Base-by-base conservation (phyloP, 2,113 vertebrate species). In the Raja brachyura region DNA sequence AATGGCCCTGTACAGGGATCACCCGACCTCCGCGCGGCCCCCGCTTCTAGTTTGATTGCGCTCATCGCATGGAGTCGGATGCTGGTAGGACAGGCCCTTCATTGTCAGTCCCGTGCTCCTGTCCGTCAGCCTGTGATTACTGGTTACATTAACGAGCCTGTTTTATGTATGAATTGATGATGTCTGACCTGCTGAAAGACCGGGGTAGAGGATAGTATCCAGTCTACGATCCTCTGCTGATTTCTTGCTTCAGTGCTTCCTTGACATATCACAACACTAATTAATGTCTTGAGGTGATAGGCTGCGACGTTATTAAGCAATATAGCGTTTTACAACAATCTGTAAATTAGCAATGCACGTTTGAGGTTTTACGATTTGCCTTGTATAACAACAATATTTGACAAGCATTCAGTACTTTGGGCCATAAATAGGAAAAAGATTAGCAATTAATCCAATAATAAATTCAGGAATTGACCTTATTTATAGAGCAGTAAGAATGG, bases 131-230 rank as follows among this genome's bases (percentile, higher is more conserved):
- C 20, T 92, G 68, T 73, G 54, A 92, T 92, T 92, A 74, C 31
- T 70, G 66, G 3, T 90, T 48, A 39, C 20, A 20, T 70, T 68
- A 70, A 90, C 48, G 66, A 73, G 1, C 39, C 68, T 92, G 90
- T 0, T 54, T 39, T 92, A 13, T 73, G 22, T 48, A 66, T 13
- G 70, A 28, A 74, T 74, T 73, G 25, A 92, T 90, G 66, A 22
- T 54, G 18, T 92, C 68, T 28, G 22, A 92, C 33, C 70, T 92
- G 31, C 59, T 73, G 54, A 88, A 73, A 92, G 90, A 73, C 68
- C 68, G 63, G 63, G 10, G n/a, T 63, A 63, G 83, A 92, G 48
- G 88, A 92, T 73, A 73, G 39, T 5, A 20, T 18, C n/a, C 70
- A 22, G 20, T 66, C 59, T 88, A 6, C 73, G 31, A 48, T 63